These are phyloP conservation scores for Polyergus mexicanus DNA, from an alignment of 1,140 invertebrate genomes.

Conservation along the genomic window DNA sequence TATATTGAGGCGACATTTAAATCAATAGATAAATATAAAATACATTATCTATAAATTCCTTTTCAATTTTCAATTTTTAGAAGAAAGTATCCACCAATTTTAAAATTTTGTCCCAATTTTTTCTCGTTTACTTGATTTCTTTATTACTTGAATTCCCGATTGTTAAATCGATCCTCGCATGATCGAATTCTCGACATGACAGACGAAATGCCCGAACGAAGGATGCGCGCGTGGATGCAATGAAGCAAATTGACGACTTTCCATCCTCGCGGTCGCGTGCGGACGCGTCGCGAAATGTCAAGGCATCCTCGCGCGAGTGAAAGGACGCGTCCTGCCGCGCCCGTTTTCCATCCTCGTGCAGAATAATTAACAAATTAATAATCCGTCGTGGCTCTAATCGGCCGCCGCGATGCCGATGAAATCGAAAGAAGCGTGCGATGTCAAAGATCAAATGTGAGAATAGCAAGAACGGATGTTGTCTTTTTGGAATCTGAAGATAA, in stretches of 20 bases:
- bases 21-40: background rate
- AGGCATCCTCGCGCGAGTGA: slow-evolving; percentile 52
- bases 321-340: slow-evolving; percentile 30
- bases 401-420: background rate
- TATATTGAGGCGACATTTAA: no score
- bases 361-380: slow-evolving; percentile 58
- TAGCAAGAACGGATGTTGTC: background rate
- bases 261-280: slow-evolving; percentile 50
- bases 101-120: background rate
- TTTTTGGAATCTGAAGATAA: background rate
- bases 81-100: background rate
- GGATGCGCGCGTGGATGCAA: slow-evolving; percentile 2
- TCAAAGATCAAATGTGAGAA: background rate
- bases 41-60: background rate
- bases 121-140: background rate
- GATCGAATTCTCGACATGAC: background rate
- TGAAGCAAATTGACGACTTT: slow-evolving; percentile 41
- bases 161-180: background rate
- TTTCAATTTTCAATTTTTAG: background rate
- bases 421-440: background rate
- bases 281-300: slow-evolving; percentile 44
- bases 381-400: slow-evolving; percentile 1
- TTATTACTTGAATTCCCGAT: background rate
- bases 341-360: slow-evolving; percentile 14
- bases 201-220: background rate